Evolutionary conservation across 2,888 invertebrate genomes (phyloP).

Genomic region (Patella depressa): DNA sequence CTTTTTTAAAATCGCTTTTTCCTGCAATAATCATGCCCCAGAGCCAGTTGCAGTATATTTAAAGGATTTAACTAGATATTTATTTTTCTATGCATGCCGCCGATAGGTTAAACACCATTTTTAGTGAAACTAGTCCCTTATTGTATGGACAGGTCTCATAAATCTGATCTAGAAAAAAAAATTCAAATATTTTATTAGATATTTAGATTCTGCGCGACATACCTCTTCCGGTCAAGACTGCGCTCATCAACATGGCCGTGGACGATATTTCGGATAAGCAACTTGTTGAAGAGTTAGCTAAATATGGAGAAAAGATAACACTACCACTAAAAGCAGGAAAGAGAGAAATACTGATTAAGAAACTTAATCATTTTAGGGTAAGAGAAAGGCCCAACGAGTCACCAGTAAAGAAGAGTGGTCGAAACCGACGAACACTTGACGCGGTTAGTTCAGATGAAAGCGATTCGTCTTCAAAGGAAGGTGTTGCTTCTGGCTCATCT

Average conservation of each 20-base stretch:
- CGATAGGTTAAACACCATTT: no score
- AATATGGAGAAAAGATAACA: slow-evolving; percentile 55
- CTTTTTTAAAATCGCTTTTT: no score
- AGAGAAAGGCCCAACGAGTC: slow-evolving; percentile 36
- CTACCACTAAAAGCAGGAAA: slow-evolving; percentile 53
- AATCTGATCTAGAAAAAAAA: no score
- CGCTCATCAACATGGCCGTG: slow-evolving; percentile 53
- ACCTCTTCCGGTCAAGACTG: no score
- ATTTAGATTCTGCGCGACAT: no score
- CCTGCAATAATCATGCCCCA: no score
- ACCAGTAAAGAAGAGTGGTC: background rate
- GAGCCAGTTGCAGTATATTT: no score
- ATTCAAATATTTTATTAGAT: no score
- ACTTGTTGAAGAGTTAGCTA: slow-evolving; percentile 50
- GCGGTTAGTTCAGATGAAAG: slow-evolving; percentile 39
- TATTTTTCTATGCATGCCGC: no score
- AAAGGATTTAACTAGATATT: no score
- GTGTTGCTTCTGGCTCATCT: slow-evolving; percentile 7
- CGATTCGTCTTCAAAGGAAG: slow-evolving; percentile 20
- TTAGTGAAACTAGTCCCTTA: no score
- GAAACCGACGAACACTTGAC: slow-evolving; percentile 16
- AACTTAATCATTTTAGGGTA: slow-evolving; percentile 58
- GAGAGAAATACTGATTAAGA: slow-evolving; percentile 56
- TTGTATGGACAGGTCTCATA: no score
- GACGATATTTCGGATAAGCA: slow-evolving; percentile 55